Evolutionary conservation across 2,888 invertebrate species (phyloP).

Genomic region (Aproaerema taeniolella): DNA sequence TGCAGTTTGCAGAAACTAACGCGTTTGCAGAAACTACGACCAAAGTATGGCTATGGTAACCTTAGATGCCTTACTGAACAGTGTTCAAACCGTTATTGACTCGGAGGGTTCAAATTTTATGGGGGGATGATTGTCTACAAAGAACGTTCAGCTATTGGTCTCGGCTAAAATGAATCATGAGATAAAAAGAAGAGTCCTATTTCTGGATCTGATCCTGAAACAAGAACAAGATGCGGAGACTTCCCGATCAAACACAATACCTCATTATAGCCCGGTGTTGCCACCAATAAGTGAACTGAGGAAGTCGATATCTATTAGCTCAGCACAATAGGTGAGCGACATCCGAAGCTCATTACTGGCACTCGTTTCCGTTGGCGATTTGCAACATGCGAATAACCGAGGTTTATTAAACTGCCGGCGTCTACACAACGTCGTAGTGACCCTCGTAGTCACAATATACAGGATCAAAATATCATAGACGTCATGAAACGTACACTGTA

Average conservation of each 20-base stretch:
- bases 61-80: no score
- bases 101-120: no score
- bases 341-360: slow-evolving; percentile 75
- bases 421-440: not conserved
- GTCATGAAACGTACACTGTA: not conserved
- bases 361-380: slow-evolving; percentile 70
- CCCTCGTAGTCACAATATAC: not conserved
- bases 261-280: slow-evolving; percentile 58
- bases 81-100: no score
- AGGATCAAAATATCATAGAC: no score
- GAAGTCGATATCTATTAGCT: slow-evolving; percentile 76
- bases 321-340: slow-evolving; percentile 75
- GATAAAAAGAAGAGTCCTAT: no score
- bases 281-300: slow-evolving; percentile 62
- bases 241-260: slow-evolving; percentile 60
- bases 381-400: slow-evolving; percentile 59
- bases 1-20: no score
- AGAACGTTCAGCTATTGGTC: no score
- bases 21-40: no score
- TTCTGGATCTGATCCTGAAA: slow-evolving; percentile 43
- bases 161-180: no score
- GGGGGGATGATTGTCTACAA: no score
- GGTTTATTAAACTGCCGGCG: slow-evolving; percentile 16
- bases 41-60: no score
- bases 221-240: slow-evolving; percentile 54